phyloP scores from a whole-genome alignment of 1,140 invertebrate species.

The Zaprionus davidi region DNA sequence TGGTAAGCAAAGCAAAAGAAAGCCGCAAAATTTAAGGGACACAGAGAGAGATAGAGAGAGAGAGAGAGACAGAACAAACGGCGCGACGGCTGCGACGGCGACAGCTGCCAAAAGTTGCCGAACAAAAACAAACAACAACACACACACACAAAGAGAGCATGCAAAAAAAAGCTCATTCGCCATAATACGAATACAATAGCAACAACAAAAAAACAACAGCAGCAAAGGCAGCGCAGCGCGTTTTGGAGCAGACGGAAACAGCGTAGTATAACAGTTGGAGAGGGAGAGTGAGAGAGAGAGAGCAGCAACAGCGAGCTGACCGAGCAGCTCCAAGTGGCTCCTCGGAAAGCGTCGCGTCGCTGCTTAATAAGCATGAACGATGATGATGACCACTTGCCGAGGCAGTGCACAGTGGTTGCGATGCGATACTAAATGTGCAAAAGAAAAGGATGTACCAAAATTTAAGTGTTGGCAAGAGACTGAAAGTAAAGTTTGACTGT shows the following conservation, averaged over 20 bases:
- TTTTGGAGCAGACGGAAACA: slow-evolving; percentile 1
- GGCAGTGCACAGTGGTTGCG: slow-evolving; percentile 15
- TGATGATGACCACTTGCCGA: slow-evolving; percentile 36
- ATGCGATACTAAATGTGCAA: not conserved
- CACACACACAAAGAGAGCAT: slow-evolving; percentile 45
- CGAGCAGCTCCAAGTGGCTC: not conserved
- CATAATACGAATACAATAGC: slow-evolving; percentile 31
- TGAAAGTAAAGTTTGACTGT: too few relatives aligned
- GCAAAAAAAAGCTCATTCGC: slow-evolving; percentile 53
- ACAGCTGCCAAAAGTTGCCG: slow-evolving; percentile 36
- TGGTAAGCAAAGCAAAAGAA: slow-evolving; percentile 15
- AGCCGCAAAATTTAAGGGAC: slow-evolving; percentile 45
- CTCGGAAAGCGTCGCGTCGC: slow-evolving; percentile 1
- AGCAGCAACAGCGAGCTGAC: slow-evolving; percentile 15
- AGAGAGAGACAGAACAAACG: not conserved
- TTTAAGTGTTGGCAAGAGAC: too few relatives aligned
- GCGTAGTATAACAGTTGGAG: slow-evolving; percentile 60
- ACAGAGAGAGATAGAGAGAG: not conserved
- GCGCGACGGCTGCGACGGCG: not conserved
- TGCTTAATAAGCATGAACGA: slow-evolving; percentile 46
- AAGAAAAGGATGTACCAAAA: not conserved
- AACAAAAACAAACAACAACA: slow-evolving; percentile 49
- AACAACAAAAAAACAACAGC: slow-evolving; percentile 4
- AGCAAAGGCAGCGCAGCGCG: not conserved
- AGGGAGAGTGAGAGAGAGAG: not conserved